Percentiles rank a stretch among this genome's conserved stretches.
Evolutionary conservation across 2,113 vertebrate genomes (phyloP).

Genomic region (Mesitornis unicolor): DNA sequence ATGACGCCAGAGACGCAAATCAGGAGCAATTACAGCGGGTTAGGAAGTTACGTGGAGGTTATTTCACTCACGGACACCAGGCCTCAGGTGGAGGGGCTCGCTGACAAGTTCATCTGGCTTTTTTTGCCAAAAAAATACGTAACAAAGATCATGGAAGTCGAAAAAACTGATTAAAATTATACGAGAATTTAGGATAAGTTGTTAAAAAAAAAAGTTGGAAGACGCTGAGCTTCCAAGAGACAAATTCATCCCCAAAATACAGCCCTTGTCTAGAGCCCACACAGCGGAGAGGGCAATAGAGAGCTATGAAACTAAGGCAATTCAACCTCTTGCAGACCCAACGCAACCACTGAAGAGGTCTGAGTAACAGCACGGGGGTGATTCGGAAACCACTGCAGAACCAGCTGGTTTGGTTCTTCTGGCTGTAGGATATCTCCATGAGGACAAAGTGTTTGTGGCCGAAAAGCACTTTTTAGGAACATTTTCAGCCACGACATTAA

Average conservation of each 20-base stretch:
- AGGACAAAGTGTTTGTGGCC: no score
- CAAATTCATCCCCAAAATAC: neutral
- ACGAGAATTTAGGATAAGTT: neutral
- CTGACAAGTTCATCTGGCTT: no score
- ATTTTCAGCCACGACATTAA: neutral
- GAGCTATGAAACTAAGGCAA: neutral
- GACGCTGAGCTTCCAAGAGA: neutral
- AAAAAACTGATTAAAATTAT: neutral
- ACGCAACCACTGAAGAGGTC: no score
- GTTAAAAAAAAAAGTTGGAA: neutral
- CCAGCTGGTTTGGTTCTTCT: neutral
- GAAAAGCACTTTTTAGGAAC: neutral
- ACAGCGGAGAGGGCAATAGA: neutral
- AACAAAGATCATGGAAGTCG: neutral
- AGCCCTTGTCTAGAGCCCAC: no score
- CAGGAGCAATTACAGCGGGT: neutral
- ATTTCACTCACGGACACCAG: neutral
- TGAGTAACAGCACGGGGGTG: neutral
- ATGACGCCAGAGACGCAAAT: neutral
- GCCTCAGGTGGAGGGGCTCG: neutral
- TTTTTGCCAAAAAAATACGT: no score
- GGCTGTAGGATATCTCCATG: no score
- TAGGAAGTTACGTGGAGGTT: conserved; percentile 30
- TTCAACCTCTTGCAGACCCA: neutral
- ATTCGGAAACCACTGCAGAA: neutral